phyloP scores from a whole-genome alignment of 2,888 invertebrate genomes.

The Darwinula stevensoni region DNA sequence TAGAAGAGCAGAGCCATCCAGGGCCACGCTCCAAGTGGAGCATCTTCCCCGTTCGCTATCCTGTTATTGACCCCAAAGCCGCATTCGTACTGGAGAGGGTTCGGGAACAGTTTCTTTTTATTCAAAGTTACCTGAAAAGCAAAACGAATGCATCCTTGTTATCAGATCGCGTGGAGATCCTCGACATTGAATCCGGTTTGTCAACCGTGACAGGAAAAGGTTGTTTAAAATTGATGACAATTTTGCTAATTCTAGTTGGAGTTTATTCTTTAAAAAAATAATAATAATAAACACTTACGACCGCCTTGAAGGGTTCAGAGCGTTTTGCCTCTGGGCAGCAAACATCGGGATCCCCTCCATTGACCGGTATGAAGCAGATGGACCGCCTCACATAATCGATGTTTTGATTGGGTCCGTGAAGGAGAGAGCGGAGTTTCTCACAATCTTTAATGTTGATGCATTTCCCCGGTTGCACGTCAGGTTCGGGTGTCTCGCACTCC shows the following conservation, averaged over 20 bases:
- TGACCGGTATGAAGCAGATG: no score
- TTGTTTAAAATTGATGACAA: no score
- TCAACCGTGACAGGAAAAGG: no score
- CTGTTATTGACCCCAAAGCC: neutral
- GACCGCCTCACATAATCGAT: neutral
- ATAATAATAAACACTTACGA: no score
- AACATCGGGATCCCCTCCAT: neutral
- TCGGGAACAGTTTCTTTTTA: neutral
- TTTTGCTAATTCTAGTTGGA: no score
- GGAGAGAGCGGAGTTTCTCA: neutral
- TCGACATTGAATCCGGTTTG: no score
- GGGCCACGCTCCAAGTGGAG: neutral
- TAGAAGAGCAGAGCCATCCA: slow-evolving; percentile 1
- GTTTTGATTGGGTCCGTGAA: neutral
- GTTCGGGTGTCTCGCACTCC: no score
- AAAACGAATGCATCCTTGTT: no score
- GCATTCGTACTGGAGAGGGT: neutral
- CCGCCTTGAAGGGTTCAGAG: no score
- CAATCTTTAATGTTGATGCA: neutral
- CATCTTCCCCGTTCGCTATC: neutral
- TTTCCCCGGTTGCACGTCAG: slow-evolving; percentile 1
- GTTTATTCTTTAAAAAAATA: no score
- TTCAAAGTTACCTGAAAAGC: neutral
- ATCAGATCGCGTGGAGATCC: no score
- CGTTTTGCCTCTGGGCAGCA: neutral